phyloP scores from a whole-genome alignment of 2,797 vertebrate species.

The Tragelaphus oryx region DNA sequence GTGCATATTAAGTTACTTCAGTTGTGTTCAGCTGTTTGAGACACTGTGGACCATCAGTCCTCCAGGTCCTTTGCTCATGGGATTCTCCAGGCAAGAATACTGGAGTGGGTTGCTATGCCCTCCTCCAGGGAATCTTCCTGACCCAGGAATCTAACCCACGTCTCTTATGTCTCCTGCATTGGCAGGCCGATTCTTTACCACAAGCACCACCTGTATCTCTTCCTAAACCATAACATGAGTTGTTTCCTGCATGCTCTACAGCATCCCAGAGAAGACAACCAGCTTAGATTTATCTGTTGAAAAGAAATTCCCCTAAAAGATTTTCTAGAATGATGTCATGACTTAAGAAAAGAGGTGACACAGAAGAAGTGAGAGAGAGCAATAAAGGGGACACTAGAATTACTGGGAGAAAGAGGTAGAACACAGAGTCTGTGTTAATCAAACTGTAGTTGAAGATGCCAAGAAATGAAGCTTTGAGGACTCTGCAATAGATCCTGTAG shows the following conservation, averaged over 20 bases:
- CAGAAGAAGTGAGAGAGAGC: neutral
- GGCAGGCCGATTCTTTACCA: neutral
- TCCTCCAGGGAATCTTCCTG: neutral
- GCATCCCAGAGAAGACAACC: neutral
- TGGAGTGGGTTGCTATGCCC: neutral
- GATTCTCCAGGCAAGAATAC: neutral
- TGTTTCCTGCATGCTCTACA: neutral
- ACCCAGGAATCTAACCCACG: neutral
- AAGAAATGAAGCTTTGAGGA: neutral
- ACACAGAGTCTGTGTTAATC: neutral
- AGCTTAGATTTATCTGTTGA: neutral
- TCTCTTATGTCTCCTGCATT: neutral
- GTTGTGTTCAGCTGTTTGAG: neutral
- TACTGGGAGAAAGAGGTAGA: neutral
- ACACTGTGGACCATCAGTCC: neutral
- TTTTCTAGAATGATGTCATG: neutral
- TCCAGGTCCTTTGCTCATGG: neutral
- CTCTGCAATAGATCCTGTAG: fast-evolving
- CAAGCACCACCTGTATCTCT: neutral
- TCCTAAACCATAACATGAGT: neutral
- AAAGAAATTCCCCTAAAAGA: neutral
- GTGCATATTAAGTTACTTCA: neutral
- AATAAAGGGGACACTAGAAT: neutral
- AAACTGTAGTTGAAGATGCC: neutral
- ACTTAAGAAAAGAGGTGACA: neutral